Evolutionary conservation across 2,888 invertebrate genomes (phyloP).

Genomic region (Rotaria socialis): DNA sequence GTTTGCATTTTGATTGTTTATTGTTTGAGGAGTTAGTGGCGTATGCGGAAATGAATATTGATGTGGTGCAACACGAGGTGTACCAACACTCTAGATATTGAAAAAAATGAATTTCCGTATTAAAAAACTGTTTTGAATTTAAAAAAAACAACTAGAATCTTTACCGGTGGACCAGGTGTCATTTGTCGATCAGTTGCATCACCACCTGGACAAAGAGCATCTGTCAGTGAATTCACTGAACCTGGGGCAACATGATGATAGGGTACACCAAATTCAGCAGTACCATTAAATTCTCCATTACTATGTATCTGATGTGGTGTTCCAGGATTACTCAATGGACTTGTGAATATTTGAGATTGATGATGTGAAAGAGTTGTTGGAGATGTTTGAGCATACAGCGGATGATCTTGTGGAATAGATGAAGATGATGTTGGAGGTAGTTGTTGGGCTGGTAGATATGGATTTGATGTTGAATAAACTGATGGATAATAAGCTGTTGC

Average conservation of each 20-base stretch:
- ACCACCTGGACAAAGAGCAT: background rate
- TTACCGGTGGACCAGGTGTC: constrained; percentile 13
- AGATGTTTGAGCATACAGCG: background rate
- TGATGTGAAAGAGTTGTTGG: background rate
- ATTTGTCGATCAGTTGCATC: background rate
- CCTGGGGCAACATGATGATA: background rate
- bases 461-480: too few relatives aligned
- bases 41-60: background rate
- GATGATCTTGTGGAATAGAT: background rate
- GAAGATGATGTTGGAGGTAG: background rate
- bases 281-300: constrained; percentile 7
- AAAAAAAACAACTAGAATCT: too few relatives aligned
- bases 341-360: background rate
- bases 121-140: background rate
- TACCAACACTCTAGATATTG: background rate
- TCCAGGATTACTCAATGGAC: background rate
- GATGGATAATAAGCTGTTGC: too few relatives aligned
- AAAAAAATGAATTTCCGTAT: background rate
- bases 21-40: constrained; percentile 17
- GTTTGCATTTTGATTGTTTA: background rate
- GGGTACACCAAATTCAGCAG: background rate
- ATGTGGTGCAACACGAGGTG: background rate
- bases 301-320: background rate
- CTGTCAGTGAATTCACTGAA: background rate
- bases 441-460: too few relatives aligned